A percentile compares a stretch with the other conserved stretches of the same genome.
Evolutionary conservation across 1,140 invertebrate species (phyloP).

Genomic region (Drosophila cardini): DNA sequence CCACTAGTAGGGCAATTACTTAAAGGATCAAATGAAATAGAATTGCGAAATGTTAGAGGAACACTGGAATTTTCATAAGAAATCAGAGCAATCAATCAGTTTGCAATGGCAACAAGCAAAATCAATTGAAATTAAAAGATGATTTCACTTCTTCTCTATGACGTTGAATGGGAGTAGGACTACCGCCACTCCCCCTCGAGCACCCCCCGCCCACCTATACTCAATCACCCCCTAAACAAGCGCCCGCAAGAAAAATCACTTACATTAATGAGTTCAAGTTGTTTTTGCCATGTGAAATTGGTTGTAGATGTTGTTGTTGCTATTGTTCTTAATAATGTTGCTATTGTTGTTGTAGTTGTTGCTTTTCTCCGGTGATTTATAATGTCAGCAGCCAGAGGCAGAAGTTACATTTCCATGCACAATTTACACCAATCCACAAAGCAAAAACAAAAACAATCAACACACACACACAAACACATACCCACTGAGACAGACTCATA

Average conservation of each 20-base stretch:
- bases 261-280: slow-evolving; percentile 83
- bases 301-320: slow-evolving; percentile 42
- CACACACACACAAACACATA: slow-evolving; percentile 29
- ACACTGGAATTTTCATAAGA: slow-evolving; percentile 73
- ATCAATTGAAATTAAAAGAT: slow-evolving; percentile 83
- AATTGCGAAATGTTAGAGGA: slow-evolving; percentile 42
- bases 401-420: slow-evolving; percentile 83
- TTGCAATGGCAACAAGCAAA: slow-evolving; percentile 79
- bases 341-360: slow-evolving; percentile 10
- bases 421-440: slow-evolving; percentile 80
- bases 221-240: slow-evolving; percentile 16
- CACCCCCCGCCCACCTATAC: not conserved
- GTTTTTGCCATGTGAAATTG: slow-evolving; percentile 67
- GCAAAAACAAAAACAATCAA: slow-evolving; percentile 54
- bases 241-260: slow-evolving; percentile 81
- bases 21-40: slow-evolving; percentile 65
- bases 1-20: slow-evolving; percentile 64
- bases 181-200: not conserved
- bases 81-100: slow-evolving; percentile 79
- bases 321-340: slow-evolving; percentile 27
- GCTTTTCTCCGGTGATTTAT: slow-evolving; percentile 70
- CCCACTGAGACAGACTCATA: slow-evolving; percentile 20
- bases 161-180: not conserved
- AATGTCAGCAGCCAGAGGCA: slow-evolving; percentile 77
- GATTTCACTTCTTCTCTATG: slow-evolving; percentile 58